Evolutionary conservation across 2,113 vertebrate species (phyloP).

Genomic region (Lagopus muta): DNA sequence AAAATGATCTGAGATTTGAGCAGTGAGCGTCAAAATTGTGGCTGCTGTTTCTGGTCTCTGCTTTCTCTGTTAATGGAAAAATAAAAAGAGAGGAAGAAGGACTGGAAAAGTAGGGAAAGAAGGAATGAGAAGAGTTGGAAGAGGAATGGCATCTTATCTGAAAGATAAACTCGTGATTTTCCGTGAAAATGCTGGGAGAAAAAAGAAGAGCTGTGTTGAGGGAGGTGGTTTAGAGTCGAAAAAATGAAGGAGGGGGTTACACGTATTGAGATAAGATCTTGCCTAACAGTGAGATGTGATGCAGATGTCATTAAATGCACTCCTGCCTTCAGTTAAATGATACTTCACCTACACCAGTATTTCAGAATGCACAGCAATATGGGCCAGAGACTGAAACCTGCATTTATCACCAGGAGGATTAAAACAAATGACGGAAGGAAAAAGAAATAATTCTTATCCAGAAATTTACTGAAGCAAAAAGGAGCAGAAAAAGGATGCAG

Average conservation of each 20-base stretch:
- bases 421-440: background rate
- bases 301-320: background rate
- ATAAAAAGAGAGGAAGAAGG: background rate
- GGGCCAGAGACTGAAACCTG: background rate
- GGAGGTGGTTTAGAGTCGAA: background rate
- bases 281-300: rapidly evolving
- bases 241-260: background rate
- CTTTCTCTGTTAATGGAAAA: background rate
- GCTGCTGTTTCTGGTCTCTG: background rate
- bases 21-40: background rate
- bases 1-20: background rate
- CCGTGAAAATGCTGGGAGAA: background rate
- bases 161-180: background rate
- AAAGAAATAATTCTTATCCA: background rate
- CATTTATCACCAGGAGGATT: background rate
- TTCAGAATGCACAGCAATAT: background rate
- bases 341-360: background rate
- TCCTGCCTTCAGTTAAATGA: background rate
- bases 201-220: background rate
- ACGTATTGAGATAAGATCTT: background rate
- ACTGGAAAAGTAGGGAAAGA: background rate
- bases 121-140: background rate
- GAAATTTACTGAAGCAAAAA: background rate
- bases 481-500: background rate
- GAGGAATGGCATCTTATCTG: background rate